These are phyloP conservation scores for Pangasius sanitwongsei DNA, from an alignment of 2,797 vertebrate genomes.

Conservation along the genomic window DNA sequence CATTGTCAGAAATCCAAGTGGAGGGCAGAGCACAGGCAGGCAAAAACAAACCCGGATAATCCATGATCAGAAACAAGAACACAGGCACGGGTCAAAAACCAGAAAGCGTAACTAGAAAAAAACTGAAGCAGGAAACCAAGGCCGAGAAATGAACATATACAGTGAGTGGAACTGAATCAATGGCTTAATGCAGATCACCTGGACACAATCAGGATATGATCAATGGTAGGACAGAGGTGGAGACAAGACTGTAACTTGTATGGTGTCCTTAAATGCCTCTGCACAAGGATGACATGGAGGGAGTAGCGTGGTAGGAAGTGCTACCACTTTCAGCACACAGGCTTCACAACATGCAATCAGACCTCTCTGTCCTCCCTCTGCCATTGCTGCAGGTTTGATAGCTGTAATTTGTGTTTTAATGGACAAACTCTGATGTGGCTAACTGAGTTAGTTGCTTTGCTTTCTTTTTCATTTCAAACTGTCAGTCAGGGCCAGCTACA, in stretches of 20 bases:
- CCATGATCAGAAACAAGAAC: too few species aligned
- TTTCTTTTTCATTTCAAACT: neutral
- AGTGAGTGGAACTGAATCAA: too few species aligned
- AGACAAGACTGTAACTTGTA: neutral
- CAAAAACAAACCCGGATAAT: too few species aligned
- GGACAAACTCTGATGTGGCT: neutral
- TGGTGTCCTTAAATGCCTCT: neutral
- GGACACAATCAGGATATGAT: too few species aligned
- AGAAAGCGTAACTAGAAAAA: too few species aligned
- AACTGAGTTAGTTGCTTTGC: neutral
- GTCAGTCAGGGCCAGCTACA: neutral
- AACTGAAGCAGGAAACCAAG: too few species aligned
- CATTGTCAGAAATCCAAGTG: too few species aligned
- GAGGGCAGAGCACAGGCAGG: too few species aligned
- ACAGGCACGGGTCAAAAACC: too few species aligned
- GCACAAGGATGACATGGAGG: neutral
- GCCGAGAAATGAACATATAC: too few species aligned
- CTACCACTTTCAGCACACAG: neutral
- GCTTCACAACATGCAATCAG: neutral
- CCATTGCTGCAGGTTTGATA: neutral
- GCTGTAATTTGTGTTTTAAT: constrained; percentile 10
- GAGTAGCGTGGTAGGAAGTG: neutral
- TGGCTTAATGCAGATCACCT: too few species aligned
- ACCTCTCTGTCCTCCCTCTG: neutral
- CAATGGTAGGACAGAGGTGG: neutral